Evolutionary conservation across 2,797 vertebrate species (phyloP), one percentile per base, ranked within the genome.

Genomic region (Aythya fuligula): DNA sequence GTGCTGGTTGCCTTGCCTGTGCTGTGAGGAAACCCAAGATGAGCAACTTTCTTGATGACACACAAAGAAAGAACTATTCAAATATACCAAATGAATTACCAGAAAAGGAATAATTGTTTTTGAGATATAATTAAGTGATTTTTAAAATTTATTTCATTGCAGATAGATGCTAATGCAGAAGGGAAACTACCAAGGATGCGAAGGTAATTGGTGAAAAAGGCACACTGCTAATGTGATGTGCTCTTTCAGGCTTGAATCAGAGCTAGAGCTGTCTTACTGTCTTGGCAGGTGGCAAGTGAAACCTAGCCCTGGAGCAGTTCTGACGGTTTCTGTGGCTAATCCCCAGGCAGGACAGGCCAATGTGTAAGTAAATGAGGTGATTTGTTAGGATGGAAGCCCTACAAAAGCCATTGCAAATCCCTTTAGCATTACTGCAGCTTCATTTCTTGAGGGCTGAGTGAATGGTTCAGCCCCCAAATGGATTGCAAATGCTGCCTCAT

Each of bases 321-420:
- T 98, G 89, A 98, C 96, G 0, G 97, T 98, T 84, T 98, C 97
- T 72, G 94, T 98, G 78, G 94, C 96, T 21, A 98, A 98, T 87
- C 95, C 92, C 49, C 97, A 95, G 88, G 92, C 95, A 7, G 81
- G 96, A 86, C 93, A 96, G 87, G 61, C 58, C 6, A 54, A 94
- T 19, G 4, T 2, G 97, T 98, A 87, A 98, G 98, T 98, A 91
- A 78, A 91, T 34, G 65, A 74, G 60, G 41, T 84, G 80, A 73
- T 94, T 92, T 87, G 85, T 88, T 90, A 21, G 69, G 64, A 20
- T 76, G 56, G 62, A 60, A 85, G 49, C 43, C 64, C 72, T 91
- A 24, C 79, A 86, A 86, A 95, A 90, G 85, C 70, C 60, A 38
- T 74, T 34, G 56, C 47, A 70, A 94, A 84, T 95, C 87, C 47